These are phyloP conservation scores for Phalacrocorax brasilianus DNA, from an alignment of 2,113 vertebrate species.

Conservation along the genomic window DNA sequence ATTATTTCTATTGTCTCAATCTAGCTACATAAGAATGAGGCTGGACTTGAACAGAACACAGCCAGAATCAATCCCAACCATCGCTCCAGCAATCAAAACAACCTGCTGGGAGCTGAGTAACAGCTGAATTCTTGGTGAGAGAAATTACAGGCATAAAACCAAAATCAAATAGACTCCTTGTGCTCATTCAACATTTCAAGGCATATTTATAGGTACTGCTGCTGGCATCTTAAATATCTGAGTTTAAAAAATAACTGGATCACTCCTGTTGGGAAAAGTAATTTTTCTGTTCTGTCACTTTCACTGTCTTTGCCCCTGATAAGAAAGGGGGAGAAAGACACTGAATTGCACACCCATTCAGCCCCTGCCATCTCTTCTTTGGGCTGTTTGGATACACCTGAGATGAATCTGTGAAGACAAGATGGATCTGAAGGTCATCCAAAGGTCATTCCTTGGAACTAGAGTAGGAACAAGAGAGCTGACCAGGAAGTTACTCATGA, in stretches of 20 bases:
- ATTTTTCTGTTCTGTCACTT: background rate
- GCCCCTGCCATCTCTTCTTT: background rate
- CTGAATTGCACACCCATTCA: background rate
- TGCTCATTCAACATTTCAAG: conserved; percentile 38
- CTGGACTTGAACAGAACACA: conserved; percentile 15
- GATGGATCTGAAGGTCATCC: background rate
- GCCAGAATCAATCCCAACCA: conserved; percentile 10
- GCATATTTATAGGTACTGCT: conserved; percentile 47
- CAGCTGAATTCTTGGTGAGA: conserved; percentile 17
- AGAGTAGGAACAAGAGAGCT: background rate
- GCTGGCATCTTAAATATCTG: background rate
- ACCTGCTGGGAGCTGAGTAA: conserved; percentile 40
- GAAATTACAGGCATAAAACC: conserved; percentile 50
- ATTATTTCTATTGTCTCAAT: conserved; percentile 30
- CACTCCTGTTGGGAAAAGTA: background rate
- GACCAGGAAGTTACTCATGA: background rate
- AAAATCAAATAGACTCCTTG: conserved; percentile 52
- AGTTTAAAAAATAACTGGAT: conserved; percentile 21
- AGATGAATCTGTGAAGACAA: background rate
- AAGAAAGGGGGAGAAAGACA: background rate
- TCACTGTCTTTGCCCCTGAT: background rate
- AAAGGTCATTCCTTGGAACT: background rate
- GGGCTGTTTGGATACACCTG: background rate
- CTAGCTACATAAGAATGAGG: background rate
- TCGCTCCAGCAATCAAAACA: conserved; percentile 51